phyloP scores from a whole-genome alignment of 1,140 invertebrate species.

The Cherax quadricarinatus region DNA sequence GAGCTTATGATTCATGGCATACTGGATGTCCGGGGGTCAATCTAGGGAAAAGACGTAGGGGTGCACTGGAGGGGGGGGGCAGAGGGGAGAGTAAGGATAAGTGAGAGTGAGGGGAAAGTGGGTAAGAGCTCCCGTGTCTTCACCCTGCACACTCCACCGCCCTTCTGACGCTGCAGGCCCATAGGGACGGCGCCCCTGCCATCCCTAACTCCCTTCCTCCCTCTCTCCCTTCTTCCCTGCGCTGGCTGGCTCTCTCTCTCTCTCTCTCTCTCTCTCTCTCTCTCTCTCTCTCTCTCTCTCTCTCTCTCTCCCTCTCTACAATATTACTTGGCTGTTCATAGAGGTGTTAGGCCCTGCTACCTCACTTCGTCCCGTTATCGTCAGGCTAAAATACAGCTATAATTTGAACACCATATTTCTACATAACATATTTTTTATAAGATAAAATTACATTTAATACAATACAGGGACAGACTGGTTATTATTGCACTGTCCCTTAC shows the following conservation, averaged over 20 bases:
- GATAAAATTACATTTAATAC: background rate
- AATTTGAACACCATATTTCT: background rate
- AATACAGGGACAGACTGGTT: background rate
- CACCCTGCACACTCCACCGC: background rate
- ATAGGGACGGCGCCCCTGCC: background rate
- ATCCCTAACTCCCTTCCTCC: background rate
- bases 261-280: constrained; percentile 19
- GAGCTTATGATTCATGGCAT: background rate
- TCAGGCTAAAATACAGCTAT: background rate
- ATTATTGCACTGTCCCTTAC: background rate
- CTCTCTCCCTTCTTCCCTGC: too few relatives aligned
- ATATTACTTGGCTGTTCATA: background rate
- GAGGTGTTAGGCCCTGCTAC: too few relatives aligned
- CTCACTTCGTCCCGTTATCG: too few relatives aligned
- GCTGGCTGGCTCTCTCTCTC: too few relatives aligned
- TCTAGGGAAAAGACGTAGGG: background rate
- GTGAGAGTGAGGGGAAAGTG: too few relatives aligned
- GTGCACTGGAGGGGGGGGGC: too few relatives aligned
- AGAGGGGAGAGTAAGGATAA: too few relatives aligned
- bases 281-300: constrained; percentile 12
- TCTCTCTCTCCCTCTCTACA: background rate
- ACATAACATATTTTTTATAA: background rate
- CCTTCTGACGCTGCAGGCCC: background rate
- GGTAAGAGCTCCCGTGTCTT: background rate
- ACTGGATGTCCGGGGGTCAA: background rate